Percentiles rank a stretch among this genome's conserved stretches.
Conservation (phyloP, 2,797 vertebrate genomes). For the Cichlasoma orientale region DNA sequence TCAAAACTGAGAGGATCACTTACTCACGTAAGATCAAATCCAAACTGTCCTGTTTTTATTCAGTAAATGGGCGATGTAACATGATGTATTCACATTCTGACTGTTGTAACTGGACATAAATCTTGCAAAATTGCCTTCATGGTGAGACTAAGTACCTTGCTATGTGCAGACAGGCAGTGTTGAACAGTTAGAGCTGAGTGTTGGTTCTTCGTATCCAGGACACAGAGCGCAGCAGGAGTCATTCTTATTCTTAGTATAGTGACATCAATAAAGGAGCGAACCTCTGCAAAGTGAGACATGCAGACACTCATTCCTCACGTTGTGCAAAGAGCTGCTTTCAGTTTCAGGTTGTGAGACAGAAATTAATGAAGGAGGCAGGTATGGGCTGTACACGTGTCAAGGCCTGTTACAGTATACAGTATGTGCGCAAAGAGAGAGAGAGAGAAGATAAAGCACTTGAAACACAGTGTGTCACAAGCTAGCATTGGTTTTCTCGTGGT, state of each 20-base stretch:
- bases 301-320: constrained; percentile 22
- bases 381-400: background rate
- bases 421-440: constrained; percentile 3
- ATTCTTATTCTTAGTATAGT: constrained; percentile 55
- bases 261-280: constrained; percentile 51
- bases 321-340: constrained; percentile 40
- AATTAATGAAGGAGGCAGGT: constrained; percentile 26
- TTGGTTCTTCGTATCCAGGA: constrained; percentile 60
- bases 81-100: constrained; percentile 61
- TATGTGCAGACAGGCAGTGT: constrained; percentile 61
- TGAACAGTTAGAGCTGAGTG: constrained; percentile 58
- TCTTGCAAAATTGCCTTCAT: constrained; percentile 60
- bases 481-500: background rate
- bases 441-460: background rate
- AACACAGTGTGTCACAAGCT: background rate
- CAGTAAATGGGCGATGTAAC: constrained; percentile 44
- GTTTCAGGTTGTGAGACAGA: constrained; percentile 27
- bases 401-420: background rate
- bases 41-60: constrained; percentile 50
- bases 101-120: constrained; percentile 65
- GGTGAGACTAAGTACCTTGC: constrained; percentile 63
- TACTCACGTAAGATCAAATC: constrained; percentile 38
- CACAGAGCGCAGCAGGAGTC: constrained; percentile 56
- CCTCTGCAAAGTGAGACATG: constrained; percentile 36
- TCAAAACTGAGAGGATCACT: constrained; percentile 30